Evolutionary conservation across 37 sponge, comb jelly and placozoan genomes (phyloP), one percentile per base, ranked within the genome.

Genomic region (Aplysina aerophoba): DNA sequence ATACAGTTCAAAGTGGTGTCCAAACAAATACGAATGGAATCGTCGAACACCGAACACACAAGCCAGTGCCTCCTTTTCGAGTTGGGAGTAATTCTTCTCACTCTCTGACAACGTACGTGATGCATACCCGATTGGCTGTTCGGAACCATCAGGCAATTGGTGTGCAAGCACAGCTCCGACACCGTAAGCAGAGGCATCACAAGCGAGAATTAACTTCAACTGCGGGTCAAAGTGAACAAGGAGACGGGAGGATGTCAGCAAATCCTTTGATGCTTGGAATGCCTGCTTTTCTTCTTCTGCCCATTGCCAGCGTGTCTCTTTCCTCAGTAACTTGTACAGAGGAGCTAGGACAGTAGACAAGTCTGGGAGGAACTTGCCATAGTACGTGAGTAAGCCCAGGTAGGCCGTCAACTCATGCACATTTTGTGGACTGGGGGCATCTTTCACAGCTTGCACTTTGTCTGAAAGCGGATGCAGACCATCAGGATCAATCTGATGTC

Each of bases 11-110:
- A 81, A 91, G 6, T 21, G 57, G 62, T 91, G 87, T 4, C 88
- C 91, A 84, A 87, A 87, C 55, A 91, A 66, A 25, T 91, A 91
- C 44, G 65, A 83, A 35, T 85, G 39, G 36, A 91, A 91, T 27
- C 85, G 80, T 39, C 79, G 85, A 0, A 81, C 64, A 31, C 89
- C 92, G 89, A 86, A 92, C 36, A 92, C 86, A 12, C 88, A 86
- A 1, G 81, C 89, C 40, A 88, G 65, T 14, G 40, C 89, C 36
- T 91, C 92, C 50, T 85, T 55, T 55, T 91, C 88, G 16, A 88
- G 84, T 8, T 81, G 55, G 4, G 86, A 85, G 61, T 91, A 91
- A 36, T 82, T 83, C 65, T 79, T 73, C 68, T 87, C 92, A 60
- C 84, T 64, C 21, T 68, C 58, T 41, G 84, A 85, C 25, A 91